These are phyloP conservation scores for Etheostoma spectabile DNA, from an alignment of 2,113 vertebrate species.

Conservation along the genomic window DNA sequence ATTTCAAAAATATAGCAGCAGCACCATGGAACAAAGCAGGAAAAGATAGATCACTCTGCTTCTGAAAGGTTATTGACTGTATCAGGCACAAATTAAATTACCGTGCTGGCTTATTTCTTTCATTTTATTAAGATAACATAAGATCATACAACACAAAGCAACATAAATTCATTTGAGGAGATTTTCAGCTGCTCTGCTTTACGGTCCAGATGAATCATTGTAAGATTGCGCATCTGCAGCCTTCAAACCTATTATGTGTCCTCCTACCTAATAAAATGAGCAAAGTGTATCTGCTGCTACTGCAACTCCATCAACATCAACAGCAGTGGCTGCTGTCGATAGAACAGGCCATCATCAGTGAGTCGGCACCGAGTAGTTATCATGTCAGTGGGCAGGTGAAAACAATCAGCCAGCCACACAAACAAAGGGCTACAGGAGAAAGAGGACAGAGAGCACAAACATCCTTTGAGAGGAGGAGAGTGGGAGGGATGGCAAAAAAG, in stretches of 20 bases:
- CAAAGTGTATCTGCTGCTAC: constrained; percentile 19
- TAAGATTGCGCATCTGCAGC: not conserved
- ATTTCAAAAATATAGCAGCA: not conserved
- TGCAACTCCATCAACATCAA: constrained; percentile 45
- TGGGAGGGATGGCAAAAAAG: constrained; percentile 18
- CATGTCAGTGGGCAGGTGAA: constrained; percentile 66
- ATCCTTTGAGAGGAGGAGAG: constrained; percentile 37
- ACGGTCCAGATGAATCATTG: not conserved
- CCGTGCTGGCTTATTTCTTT: not conserved
- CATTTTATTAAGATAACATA: not conserved
- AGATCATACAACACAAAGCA: not conserved
- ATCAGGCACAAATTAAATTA: not conserved
- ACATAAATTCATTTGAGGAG: not conserved
- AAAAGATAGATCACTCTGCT: not conserved
- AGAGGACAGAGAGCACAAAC: constrained; percentile 43
- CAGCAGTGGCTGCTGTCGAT: constrained; percentile 45
- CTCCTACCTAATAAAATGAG: constrained; percentile 3
- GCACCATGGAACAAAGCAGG: not conserved
- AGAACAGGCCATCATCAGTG: constrained; percentile 54
- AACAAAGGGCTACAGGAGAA: constrained; percentile 50
- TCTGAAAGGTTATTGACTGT: not conserved
- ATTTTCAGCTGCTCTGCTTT: not conserved
- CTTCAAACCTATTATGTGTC: constrained; percentile 9
- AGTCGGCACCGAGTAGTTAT: constrained; percentile 63
- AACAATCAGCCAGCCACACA: constrained; percentile 46